These are phyloP conservation scores for Carollia perspicillata DNA, from an alignment of 2,113 vertebrate species.

Conservation along the genomic window DNA sequence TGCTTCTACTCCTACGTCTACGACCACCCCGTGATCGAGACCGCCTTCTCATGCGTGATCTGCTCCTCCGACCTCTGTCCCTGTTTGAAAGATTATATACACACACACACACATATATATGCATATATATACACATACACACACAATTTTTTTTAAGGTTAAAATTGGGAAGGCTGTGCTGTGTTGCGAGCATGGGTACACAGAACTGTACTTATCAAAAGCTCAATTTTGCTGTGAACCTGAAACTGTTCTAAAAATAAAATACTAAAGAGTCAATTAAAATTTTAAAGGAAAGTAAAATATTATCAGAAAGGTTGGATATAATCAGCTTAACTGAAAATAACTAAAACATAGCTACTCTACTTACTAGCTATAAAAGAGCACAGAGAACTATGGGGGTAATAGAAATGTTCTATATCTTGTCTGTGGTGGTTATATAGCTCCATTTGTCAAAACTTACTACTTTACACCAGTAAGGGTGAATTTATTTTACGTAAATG, in stretches of 20 bases:
- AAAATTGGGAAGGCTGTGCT: neutral
- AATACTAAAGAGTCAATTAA: neutral
- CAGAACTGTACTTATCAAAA: neutral
- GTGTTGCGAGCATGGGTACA: neutral
- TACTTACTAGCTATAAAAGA: neutral
- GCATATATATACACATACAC: too few relatives aligned
- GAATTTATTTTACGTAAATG: neutral
- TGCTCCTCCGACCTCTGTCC: slow-evolving; percentile 87
- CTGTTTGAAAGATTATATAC: slow-evolving; percentile 70
- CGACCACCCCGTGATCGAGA: slow-evolving; percentile 89
- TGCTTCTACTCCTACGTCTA: slow-evolving; percentile 88
- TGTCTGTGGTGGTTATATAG: neutral
- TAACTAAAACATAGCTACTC: neutral
- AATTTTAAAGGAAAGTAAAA: neutral
- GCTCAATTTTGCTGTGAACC: neutral
- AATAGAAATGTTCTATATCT: neutral
- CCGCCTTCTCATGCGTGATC: slow-evolving; percentile 89
- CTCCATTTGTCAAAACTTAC: neutral
- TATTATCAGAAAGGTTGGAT: neutral
- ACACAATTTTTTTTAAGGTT: neutral
- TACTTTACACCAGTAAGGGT: neutral
- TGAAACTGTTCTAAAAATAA: neutral
- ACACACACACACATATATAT: neutral
- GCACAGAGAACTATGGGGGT: neutral
- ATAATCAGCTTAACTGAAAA: neutral